Conservation (phyloP, 2,797 vertebrate genomes). For the Anomalospiza imberbis region DNA sequence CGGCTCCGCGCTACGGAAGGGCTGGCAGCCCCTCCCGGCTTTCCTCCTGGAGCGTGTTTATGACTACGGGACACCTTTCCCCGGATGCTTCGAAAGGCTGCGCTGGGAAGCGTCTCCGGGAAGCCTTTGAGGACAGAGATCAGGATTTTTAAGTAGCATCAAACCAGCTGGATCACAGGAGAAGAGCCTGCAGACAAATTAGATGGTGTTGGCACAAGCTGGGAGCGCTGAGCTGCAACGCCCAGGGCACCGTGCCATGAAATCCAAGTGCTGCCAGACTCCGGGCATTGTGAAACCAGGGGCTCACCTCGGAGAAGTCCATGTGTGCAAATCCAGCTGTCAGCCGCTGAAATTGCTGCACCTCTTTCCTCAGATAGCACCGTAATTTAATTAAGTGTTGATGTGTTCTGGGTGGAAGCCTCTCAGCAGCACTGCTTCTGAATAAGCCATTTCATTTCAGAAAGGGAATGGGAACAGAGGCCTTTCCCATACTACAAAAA, state of each 20-base stretch:
- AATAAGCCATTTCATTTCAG: background rate
- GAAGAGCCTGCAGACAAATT: background rate
- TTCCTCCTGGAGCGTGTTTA: background rate
- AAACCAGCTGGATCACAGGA: background rate
- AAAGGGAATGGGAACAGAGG: background rate
- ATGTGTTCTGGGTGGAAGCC: conserved; percentile 9
- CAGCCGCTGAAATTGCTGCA: background rate
- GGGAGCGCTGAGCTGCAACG: background rate
- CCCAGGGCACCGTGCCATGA: background rate
- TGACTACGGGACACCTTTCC: background rate
- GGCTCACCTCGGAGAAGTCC: background rate
- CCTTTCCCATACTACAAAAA: background rate
- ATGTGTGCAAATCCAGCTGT: background rate
- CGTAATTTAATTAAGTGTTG: background rate
- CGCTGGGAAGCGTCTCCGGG: background rate
- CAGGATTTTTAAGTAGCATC: background rate
- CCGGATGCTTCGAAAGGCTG: background rate
- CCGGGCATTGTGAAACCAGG: background rate
- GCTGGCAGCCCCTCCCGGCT: background rate
- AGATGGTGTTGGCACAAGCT: background rate
- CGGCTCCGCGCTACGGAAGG: background rate
- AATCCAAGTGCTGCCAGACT: background rate
- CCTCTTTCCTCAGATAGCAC: conserved; percentile 5
- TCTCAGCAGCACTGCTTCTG: background rate
- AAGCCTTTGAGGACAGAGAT: background rate